These are phyloP conservation scores for Osmoderma eremita DNA, from an alignment of 2,888 invertebrate genomes.

Conservation along the genomic window DNA sequence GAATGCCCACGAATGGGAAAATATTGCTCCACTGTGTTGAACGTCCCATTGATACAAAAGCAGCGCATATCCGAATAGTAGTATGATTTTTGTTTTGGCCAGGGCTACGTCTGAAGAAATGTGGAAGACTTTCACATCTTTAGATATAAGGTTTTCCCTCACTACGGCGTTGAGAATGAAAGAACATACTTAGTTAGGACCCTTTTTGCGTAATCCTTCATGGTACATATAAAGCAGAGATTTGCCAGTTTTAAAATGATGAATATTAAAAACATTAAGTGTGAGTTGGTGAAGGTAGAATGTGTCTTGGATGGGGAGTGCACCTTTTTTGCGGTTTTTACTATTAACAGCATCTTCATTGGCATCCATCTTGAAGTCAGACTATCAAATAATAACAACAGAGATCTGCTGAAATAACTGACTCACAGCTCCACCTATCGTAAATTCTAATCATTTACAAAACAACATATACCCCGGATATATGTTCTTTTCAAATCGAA, in stretches of 20 bases:
- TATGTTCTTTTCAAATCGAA: neutral
- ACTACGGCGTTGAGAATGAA: neutral
- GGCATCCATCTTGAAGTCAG: neutral
- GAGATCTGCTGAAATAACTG: neutral
- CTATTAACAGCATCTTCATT: neutral
- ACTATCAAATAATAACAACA: neutral
- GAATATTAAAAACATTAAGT: neutral
- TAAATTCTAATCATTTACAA: neutral
- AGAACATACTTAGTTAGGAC: no score
- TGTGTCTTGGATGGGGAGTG: no score
- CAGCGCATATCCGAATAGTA: no score
- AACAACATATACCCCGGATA: neutral
- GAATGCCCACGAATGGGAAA: slow-evolving; percentile 2
- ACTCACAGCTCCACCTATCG: neutral
- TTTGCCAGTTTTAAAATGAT: neutral
- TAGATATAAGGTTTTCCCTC: neutral
- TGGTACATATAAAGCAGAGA: slow-evolving; percentile 1
- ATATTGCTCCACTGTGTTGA: slow-evolving; percentile 7
- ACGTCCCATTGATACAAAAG: neutral
- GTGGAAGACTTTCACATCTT: neutral
- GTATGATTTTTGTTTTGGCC: neutral
- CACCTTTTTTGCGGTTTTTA: neutral
- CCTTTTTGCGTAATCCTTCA: neutral
- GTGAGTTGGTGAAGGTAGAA: no score
- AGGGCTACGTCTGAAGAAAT: neutral